Percentiles rank a stretch among this genome's conserved stretches.
Conservation (phyloP, 2,113 vertebrate genomes). For the Petrocephalus microphthalmus region DNA sequence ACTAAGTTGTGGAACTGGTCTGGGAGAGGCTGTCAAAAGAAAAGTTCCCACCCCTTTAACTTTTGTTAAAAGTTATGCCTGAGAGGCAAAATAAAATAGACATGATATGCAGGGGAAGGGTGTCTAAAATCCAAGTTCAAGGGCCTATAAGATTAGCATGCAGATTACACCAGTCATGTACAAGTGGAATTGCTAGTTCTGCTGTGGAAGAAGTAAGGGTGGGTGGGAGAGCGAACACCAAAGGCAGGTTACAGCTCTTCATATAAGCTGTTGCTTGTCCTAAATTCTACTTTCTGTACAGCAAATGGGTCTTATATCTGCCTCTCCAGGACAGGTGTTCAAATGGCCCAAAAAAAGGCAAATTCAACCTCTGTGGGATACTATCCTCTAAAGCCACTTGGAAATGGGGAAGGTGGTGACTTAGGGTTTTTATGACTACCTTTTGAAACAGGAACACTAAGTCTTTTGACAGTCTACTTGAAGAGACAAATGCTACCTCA, state of each 20-base stretch:
- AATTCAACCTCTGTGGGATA: neutral
- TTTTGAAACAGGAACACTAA: neutral
- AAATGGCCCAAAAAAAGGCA: neutral
- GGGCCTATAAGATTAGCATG: neutral
- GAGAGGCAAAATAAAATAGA: neutral
- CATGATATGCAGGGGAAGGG: neutral
- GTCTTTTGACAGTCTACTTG: neutral
- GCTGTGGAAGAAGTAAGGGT: neutral
- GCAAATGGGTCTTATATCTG: neutral
- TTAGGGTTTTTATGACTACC: neutral
- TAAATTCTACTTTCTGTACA: neutral
- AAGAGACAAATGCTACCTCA: neutral
- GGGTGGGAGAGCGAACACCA: neutral
- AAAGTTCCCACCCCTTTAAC: neutral
- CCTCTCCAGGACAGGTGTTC: neutral
- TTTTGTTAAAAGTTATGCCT: neutral
- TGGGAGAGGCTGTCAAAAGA: neutral
- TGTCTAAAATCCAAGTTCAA: neutral
- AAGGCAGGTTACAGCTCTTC: neutral
- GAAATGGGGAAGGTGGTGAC: neutral
- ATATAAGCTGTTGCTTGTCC: neutral
- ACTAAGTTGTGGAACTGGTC: neutral
- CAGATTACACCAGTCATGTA: neutral
- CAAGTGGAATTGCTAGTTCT: neutral
- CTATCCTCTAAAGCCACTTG: neutral